These are phyloP conservation scores for Mola mola DNA, from an alignment of 2,113 vertebrate species.

Conservation along the genomic window DNA sequence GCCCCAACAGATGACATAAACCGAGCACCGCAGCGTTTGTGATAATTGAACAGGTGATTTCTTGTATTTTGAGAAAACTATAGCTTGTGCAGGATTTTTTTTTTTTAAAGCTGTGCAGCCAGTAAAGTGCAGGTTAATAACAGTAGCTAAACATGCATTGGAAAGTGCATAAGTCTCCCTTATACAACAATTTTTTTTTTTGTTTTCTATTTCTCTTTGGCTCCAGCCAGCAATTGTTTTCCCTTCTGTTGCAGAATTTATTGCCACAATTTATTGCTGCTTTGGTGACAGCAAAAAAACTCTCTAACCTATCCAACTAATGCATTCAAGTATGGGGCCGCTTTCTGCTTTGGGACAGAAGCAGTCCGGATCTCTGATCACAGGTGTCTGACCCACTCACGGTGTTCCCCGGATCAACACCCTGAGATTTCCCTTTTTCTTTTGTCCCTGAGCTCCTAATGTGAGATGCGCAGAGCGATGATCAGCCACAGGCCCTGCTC, in stretches of 20 bases:
- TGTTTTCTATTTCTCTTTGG: conserved; percentile 47
- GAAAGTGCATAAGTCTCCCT: conserved; percentile 32
- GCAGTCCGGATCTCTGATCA: conserved; percentile 19
- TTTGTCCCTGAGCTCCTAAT: conserved; percentile 53
- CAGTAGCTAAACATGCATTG: conserved; percentile 46
- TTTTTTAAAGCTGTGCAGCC: neutral
- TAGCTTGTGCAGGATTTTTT: neutral
- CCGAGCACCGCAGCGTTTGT: conserved; percentile 9
- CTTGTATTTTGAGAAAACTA: neutral
- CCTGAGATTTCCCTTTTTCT: conserved; percentile 56
- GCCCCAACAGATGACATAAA: too few relatives aligned
- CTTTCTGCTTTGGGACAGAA: conserved; percentile 28
- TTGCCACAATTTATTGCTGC: conserved; percentile 52
- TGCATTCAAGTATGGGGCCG: neutral
- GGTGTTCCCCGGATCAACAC: conserved; percentile 47
- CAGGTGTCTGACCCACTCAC: too few relatives aligned
- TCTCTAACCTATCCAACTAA: neutral
- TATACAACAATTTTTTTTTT: conserved; percentile 4
- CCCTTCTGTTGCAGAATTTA: conserved; percentile 20
- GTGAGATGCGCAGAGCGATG: conserved; percentile 26
- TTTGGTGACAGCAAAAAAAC: neutral
- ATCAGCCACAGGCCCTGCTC: neutral
- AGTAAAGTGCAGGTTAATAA: conserved; percentile 17
- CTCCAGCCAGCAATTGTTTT: conserved; percentile 30
- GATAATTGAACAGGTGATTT: neutral